Evolutionary conservation across 2,113 vertebrate genomes (phyloP).

Genomic region (Syrrhaptes paradoxus): DNA sequence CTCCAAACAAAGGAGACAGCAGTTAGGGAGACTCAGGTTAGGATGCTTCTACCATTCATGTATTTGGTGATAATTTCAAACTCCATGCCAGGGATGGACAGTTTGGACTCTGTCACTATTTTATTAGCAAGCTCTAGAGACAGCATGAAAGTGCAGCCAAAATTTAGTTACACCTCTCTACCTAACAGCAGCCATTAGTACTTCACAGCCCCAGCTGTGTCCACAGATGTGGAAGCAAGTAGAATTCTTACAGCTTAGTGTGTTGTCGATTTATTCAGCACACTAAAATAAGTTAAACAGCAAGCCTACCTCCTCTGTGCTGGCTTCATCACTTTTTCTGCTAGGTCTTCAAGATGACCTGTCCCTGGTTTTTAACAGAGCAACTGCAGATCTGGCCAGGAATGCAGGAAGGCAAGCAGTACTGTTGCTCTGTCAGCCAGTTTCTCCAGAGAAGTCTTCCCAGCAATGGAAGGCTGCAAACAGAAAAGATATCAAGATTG

Average conservation of each 20-base stretch:
- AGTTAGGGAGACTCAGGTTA: neutral
- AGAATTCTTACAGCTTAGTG: rapidly evolving
- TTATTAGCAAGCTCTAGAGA: neutral
- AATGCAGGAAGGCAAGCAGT: neutral
- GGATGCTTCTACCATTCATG: neutral
- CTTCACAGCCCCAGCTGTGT: neutral
- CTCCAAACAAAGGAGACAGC: neutral
- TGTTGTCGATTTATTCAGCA: neutral
- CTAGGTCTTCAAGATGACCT: neutral
- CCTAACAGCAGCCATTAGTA: neutral
- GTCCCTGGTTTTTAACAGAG: neutral
- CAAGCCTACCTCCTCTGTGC: neutral
- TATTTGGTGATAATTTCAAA: neutral
- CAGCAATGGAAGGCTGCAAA: neutral
- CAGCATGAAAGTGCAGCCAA: neutral
- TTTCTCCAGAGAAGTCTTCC: neutral
- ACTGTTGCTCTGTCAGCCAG: neutral
- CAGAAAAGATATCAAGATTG: neutral
- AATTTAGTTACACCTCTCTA: neutral
- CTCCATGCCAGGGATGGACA: neutral
- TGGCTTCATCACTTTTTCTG: neutral
- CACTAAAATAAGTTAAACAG: neutral
- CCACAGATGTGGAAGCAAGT: neutral
- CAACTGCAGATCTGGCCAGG: neutral
- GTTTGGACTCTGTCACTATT: neutral